Percentiles rank a stretch among this genome's conserved stretches.
These are phyloP conservation scores for Capitella teleta DNA, from an alignment of 1,140 invertebrate species.

Conservation along the genomic window DNA sequence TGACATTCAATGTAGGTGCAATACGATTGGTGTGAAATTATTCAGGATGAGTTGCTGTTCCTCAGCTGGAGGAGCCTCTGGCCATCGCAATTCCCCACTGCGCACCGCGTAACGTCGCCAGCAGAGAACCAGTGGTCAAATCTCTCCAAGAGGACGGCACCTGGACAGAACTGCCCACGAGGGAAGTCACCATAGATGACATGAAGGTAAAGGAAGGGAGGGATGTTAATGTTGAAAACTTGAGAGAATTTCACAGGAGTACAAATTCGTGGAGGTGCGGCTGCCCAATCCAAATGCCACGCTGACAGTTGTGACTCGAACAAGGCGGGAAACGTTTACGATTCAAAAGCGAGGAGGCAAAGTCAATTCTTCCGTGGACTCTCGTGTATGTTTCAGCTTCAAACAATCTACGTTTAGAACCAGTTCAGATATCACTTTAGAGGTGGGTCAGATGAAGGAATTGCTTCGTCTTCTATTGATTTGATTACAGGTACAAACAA, in stretches of 20 bases:
- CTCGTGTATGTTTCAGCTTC: conserved; percentile 17
- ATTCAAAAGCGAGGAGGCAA: conserved; percentile 21
- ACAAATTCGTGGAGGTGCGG: conserved; percentile 20
- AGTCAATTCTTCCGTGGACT: conserved; percentile 20
- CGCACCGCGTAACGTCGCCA: conserved; percentile 17
- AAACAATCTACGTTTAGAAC: too few species aligned
- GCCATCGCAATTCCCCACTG: conserved; percentile 26
- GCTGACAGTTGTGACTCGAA: conserved; percentile 18
- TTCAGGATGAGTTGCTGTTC: too few species aligned
- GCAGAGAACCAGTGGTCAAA: conserved; percentile 24
- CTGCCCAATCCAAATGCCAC: conserved; percentile 12
- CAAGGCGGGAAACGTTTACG: conserved; percentile 18
- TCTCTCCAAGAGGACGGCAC: conserved; percentile 12
- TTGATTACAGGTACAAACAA: too few species aligned
- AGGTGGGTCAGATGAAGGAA: too few species aligned
- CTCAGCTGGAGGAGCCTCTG: too few species aligned
- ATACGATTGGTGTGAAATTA: too few species aligned
- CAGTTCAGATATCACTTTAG: too few species aligned
- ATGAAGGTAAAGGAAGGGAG: conserved; percentile 17
- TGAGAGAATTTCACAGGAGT: conserved; percentile 15
- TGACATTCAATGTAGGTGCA: too few species aligned
- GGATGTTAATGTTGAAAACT: not conserved
- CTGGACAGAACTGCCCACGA: conserved; percentile 22
- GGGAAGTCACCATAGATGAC: conserved; percentile 25
- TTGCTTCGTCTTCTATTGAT: too few species aligned